A percentile compares a stretch with the other conserved stretches of the same genome.
Evolutionary conservation across 2,113 vertebrate species (phyloP).

Genomic region (Gambusia holbrooki): DNA sequence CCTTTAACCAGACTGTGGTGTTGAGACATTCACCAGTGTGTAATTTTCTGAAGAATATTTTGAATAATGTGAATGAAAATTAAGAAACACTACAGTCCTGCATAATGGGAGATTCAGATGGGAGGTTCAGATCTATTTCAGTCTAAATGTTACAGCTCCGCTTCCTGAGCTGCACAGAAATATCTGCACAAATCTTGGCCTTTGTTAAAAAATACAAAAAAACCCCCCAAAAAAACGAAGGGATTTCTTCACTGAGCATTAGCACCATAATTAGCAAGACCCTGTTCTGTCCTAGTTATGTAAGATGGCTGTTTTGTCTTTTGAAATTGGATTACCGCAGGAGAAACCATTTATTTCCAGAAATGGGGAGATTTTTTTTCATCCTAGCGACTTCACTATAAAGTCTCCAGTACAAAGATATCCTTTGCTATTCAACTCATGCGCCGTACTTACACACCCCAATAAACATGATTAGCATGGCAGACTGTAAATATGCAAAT

Average conservation of each 20-base stretch:
- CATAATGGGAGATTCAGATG: not conserved
- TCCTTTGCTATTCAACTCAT: constrained; percentile 42
- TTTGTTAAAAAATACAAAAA: constrained; percentile 34
- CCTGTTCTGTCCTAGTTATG: constrained; percentile 64
- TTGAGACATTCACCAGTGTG: constrained; percentile 7
- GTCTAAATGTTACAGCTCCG: not conserved
- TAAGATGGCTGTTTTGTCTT: constrained; percentile 69
- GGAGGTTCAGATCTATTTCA: constrained; percentile 9
- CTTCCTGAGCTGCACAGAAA: constrained; percentile 25
- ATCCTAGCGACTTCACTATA: constrained; percentile 19
- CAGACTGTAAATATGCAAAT: constrained; percentile 73
- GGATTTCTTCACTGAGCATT: constrained; percentile 46
- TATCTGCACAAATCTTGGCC: constrained; percentile 40
- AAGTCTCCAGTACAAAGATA: constrained; percentile 36
- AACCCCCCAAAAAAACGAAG: constrained; percentile 28
- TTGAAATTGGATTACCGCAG: constrained; percentile 70
- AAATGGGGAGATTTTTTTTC: constrained; percentile 49
- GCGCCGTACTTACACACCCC: constrained; percentile 46
- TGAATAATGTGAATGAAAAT: constrained; percentile 5
- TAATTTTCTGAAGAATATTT: constrained; percentile 6
- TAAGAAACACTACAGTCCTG: constrained; percentile 11
- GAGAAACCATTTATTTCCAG: constrained; percentile 55
- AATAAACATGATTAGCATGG: constrained; percentile 72
- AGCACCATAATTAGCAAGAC: constrained; percentile 67
- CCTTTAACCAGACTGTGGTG: constrained; percentile 8